Base-by-base conservation (phyloP, 2,113 vertebrate species). In the Scophthalmus maximus region DNA sequence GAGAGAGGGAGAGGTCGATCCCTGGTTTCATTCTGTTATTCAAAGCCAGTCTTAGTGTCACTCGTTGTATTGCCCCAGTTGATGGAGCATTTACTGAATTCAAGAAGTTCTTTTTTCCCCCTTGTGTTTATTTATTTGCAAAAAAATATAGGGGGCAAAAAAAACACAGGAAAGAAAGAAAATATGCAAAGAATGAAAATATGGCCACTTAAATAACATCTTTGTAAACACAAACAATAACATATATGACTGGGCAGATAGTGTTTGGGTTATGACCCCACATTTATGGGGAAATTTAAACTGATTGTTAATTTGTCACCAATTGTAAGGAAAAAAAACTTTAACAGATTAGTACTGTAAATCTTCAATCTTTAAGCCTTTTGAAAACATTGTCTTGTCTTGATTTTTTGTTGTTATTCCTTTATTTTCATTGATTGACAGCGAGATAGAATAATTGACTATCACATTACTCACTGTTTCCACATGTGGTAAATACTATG, bases 11-110 rank as follows among this genome's bases (percentile, higher is more conserved):
- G 60, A 67, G 71, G 72, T 82, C 27, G 51, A 62, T 57, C 27
- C 42, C 64, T 68, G 69, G 34, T 80, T 87, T 85, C 34, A 69
- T 63, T 79, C 42, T 68, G 67, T 76, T 65, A 74, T 62, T 78
- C 59, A 65, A 70, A 76, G 42, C 69, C 14, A 10, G 3, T 62
- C 32, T 44, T 67, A 38, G 32, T 72, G 74, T 80, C 46, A 40
- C 50, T 68, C 9, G 4, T 30, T 36, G 4, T 34, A 23, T 61
- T 63, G 51, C 20, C 15, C 12, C 11, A 3, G 17, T 25, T 59
- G 32, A 64, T 79, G 23, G 15, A 47, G 18, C 22, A 62, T 78
- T 84, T 29, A 5, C 18, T 65, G 44, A 0, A 0, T 22, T 38
- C 0, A 22, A 56, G 20, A 44, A 29, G 36, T 34, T 63, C 17